Percentiles rank a stretch among this genome's conserved stretches.
Evolutionary conservation across 2,888 invertebrate species (phyloP).

Genomic region (Ochlodes sylvanus): DNA sequence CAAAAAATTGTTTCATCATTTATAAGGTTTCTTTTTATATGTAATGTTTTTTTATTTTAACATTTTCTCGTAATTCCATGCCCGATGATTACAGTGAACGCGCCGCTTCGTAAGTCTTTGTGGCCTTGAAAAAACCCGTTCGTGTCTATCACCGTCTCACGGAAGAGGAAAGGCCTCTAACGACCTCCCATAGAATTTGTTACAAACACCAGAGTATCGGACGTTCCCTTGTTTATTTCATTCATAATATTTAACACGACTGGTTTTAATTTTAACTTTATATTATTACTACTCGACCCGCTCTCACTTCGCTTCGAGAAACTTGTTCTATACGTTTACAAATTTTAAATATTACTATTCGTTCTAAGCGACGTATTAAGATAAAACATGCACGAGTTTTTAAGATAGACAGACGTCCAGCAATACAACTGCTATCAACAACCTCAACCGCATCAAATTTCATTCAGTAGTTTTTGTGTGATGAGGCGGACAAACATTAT

Average conservation of each 20-base stretch:
- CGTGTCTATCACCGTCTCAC: conserved; percentile 34
- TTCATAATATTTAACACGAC: conserved; percentile 21
- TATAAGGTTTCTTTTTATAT: background rate
- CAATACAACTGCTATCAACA: no score
- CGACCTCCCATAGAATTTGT: conserved; percentile 27
- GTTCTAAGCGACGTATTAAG: no score
- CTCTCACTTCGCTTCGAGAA: no score
- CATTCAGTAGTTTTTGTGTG: no score
- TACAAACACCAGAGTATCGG: conserved; percentile 4
- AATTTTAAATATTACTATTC: no score
- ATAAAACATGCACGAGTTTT: no score
- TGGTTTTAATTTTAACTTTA: background rate
- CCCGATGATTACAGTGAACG: conserved; percentile 6
- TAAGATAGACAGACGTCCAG: no score
- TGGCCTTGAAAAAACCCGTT: conserved; percentile 38
- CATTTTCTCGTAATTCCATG: conserved; percentile 8
- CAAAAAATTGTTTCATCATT: background rate
- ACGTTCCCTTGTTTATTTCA: conserved; percentile 9
- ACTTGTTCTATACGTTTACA: no score
- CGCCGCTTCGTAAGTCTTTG: conserved; percentile 9
- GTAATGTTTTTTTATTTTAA: background rate
- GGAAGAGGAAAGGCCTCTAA: conserved; percentile 37
- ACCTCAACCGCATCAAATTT: no score
- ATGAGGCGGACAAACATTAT: no score
- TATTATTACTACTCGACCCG: no score